phyloP scores from a whole-genome alignment of 2,113 vertebrate species.

The Ascaphus truei region DNA sequence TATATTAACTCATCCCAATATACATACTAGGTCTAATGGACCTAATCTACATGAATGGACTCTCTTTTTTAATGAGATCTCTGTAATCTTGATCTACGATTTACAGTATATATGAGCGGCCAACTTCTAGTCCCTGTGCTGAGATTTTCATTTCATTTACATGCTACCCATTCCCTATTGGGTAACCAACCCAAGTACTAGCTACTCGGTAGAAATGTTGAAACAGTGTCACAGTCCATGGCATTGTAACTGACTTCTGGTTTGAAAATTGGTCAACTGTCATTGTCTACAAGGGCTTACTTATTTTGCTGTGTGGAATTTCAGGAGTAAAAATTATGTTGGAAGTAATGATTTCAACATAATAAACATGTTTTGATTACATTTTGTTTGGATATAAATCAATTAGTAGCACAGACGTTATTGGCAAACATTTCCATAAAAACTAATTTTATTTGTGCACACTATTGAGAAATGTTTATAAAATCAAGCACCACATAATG shows the following conservation, averaged over 20 bases:
- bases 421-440: conserved; percentile 53
- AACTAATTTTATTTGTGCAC: conserved; percentile 51
- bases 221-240: not conserved
- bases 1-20: not conserved
- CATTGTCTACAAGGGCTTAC: not conserved
- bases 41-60: not conserved
- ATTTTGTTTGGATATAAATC: conserved; percentile 35
- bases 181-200: not conserved
- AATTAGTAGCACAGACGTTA: conserved; percentile 39
- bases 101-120: not conserved
- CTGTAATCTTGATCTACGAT: not conserved
- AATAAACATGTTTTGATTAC: conserved; percentile 33
- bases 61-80: not conserved
- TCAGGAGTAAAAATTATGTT: not conserved
- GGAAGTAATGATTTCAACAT: conserved; percentile 20
- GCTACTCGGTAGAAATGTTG: too few relatives aligned
- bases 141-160: not conserved
- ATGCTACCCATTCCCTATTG: not conserved
- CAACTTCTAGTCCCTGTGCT: not conserved
- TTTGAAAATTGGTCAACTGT: conserved; percentile 2
- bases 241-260: not conserved
- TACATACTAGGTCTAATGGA: not conserved
- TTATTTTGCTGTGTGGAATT: not conserved
- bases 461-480: conserved; percentile 54
- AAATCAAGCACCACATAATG: conserved; percentile 57